Evolutionary conservation across 2,113 vertebrate species (phyloP).

Genomic region (Corydoras sp.): DNA sequence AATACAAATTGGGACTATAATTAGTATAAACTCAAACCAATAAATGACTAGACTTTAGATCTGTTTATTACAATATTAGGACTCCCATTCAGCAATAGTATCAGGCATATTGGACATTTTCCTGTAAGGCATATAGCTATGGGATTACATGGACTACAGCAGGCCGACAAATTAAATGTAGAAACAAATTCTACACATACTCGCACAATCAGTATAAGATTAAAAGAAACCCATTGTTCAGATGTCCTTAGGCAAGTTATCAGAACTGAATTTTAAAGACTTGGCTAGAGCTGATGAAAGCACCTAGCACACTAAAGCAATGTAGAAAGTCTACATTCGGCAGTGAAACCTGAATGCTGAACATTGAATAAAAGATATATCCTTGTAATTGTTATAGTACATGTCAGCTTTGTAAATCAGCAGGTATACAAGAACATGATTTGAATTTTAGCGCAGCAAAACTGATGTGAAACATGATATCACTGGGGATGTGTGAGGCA

Average conservation of each 20-base stretch:
- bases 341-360: background rate
- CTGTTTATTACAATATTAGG: constrained; percentile 8
- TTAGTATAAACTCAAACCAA: no score
- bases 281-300: background rate
- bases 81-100: constrained; percentile 7
- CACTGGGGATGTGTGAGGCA: no score
- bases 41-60: no score
- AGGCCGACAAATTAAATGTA: constrained; percentile 23
- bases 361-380: background rate
- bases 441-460: background rate
- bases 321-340: background rate
- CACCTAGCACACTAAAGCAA: background rate
- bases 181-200: constrained; percentile 24
- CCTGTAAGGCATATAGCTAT: constrained; percentile 18
- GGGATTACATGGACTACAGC: constrained; percentile 18
- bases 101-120: constrained; percentile 1
- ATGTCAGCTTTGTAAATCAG: background rate
- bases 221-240: constrained; percentile 14
- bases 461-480: background rate
- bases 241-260: background rate
- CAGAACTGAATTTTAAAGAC: constrained; percentile 28
- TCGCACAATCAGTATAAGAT: constrained; percentile 34
- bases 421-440: background rate
- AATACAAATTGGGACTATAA: no score
- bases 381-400: background rate